These are phyloP conservation scores for Therioaphis trifolii DNA, from an alignment of 2,888 invertebrate genomes.

Conservation along the genomic window DNA sequence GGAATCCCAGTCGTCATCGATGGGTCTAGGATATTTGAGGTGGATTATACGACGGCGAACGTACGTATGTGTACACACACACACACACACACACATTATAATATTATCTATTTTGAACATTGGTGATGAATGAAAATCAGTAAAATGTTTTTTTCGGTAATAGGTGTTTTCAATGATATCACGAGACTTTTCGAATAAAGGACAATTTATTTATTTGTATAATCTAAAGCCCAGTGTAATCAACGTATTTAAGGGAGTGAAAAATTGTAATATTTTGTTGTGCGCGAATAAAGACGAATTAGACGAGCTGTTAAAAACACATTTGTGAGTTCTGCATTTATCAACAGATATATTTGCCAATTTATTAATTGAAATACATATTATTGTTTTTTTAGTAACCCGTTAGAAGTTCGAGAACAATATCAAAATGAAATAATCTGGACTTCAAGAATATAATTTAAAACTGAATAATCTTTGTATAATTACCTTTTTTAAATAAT, in stretches of 20 bases:
- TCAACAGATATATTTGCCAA: not conserved
- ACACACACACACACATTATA: not conserved
- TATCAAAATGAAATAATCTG: slow-evolving; percentile 14
- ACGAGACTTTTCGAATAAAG: slow-evolving; percentile 78
- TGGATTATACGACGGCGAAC: slow-evolving; percentile 88
- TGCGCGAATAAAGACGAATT: slow-evolving; percentile 43
- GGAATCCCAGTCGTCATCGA: slow-evolving; percentile 84
- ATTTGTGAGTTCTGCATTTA: not conserved
- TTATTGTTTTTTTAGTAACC: slow-evolving; percentile 3
- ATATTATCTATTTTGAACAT: not conserved
- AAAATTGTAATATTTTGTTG: slow-evolving; percentile 32
- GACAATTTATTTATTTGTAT: slow-evolving; percentile 83
- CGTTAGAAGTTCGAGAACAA: slow-evolving; percentile 21
- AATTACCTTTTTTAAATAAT: not conserved
- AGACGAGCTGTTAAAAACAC: slow-evolving; percentile 20
- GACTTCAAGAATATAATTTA: slow-evolving; percentile 1
- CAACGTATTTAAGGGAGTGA: slow-evolving; percentile 82
- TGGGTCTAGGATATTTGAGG: slow-evolving; percentile 87
- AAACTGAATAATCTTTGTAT: not conserved
- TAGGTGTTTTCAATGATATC: slow-evolving; percentile 79
- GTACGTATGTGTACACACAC: slow-evolving; percentile 65
- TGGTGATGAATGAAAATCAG: no score
- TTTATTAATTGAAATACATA: not conserved
- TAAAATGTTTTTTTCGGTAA: slow-evolving; percentile 24
- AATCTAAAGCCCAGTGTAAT: slow-evolving; percentile 86